These are phyloP conservation scores for Aphelocoma californica DNA, from an alignment of 2,797 vertebrate species.

Conservation along the genomic window DNA sequence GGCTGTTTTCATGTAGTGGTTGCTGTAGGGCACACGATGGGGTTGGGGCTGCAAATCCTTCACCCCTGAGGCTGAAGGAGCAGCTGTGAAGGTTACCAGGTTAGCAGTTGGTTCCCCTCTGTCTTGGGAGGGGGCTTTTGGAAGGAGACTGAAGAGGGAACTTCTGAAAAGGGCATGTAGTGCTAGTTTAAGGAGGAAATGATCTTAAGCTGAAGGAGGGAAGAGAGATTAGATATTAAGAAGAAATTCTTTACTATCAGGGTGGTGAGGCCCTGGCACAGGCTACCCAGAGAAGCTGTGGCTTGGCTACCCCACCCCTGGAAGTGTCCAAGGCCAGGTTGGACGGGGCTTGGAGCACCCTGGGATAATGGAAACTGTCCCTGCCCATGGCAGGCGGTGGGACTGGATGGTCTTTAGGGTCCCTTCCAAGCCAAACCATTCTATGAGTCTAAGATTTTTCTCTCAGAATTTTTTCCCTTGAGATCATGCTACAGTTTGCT, in stretches of 20 bases:
- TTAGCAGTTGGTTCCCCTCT: background rate
- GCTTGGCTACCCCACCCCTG: background rate
- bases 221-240: background rate
- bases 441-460: background rate
- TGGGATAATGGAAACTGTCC: background rate
- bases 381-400: background rate
- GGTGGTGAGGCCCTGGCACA: background rate
- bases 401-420: background rate
- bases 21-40: background rate
- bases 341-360: fast-evolving
- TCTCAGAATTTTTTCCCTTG: background rate
- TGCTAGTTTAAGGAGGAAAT: background rate
- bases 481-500: background rate
- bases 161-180: background rate
- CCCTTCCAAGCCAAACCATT: background rate
- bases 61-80: background rate
- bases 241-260: background rate
- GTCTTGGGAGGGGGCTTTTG: background rate
- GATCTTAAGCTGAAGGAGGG: background rate
- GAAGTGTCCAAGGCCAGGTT: background rate
- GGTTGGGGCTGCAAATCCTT: background rate
- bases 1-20: background rate
- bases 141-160: background rate
- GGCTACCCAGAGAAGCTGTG: background rate
- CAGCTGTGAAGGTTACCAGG: background rate